Conservation (phyloP, 2,113 vertebrate genomes). For the Pungitius pungitius region DNA sequence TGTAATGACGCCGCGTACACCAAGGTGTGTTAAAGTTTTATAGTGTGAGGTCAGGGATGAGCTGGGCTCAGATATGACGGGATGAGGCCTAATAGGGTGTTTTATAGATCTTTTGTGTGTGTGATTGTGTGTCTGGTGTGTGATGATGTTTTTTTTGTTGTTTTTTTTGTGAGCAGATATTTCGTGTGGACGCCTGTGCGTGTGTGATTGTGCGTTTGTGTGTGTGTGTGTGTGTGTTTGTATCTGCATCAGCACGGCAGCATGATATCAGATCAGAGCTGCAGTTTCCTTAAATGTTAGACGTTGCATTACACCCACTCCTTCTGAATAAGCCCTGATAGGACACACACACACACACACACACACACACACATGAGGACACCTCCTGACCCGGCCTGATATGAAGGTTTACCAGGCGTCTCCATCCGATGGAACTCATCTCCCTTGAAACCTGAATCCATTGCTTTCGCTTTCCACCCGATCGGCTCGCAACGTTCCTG, state of each 20-base stretch:
- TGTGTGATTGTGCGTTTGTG: constrained; percentile 36
- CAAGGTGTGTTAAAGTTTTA: constrained; percentile 76
- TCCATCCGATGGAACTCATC: constrained; percentile 59
- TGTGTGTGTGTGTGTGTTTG: constrained; percentile 29
- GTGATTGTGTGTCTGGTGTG: constrained; percentile 35
- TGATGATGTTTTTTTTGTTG: constrained; percentile 36
- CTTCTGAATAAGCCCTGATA: constrained; percentile 38
- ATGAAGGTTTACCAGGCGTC: constrained; percentile 57
- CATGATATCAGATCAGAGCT: constrained; percentile 41
- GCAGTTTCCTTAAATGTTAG: constrained; percentile 56
- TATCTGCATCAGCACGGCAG: constrained; percentile 29
- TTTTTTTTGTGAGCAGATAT: constrained; percentile 38
- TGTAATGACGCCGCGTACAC: constrained; percentile 68
- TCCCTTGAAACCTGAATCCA: constrained; percentile 49
- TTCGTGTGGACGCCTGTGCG: constrained; percentile 27
- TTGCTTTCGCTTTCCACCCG: constrained; percentile 13
- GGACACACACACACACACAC: background rate
- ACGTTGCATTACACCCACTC: constrained; percentile 35
- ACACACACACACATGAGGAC: constrained; percentile 5
- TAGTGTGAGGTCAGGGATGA: constrained; percentile 73
- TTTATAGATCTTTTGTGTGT: constrained; percentile 65
- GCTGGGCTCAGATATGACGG: constrained; percentile 74
- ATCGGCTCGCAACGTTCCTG: constrained; percentile 46
- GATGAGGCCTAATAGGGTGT: constrained; percentile 70
- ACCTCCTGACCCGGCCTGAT: constrained; percentile 63